phyloP scores from a whole-genome alignment of 2,113 vertebrate species.

The Scophthalmus maximus region DNA sequence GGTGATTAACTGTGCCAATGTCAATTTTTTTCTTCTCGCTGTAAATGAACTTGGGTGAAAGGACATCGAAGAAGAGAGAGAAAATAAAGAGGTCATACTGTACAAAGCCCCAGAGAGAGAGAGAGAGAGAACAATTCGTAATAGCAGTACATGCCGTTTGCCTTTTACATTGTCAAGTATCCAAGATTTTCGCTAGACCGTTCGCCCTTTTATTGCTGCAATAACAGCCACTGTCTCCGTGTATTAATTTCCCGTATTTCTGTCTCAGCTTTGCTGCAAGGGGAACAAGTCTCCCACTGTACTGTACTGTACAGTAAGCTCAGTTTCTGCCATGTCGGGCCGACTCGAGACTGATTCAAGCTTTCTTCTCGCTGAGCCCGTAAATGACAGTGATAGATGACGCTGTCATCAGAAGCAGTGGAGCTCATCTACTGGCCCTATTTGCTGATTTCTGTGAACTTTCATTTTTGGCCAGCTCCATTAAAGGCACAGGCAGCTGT shows the following conservation, averaged over 20 bases:
- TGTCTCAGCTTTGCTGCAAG: conserved; percentile 16
- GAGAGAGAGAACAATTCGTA: background rate
- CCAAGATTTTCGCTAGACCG: background rate
- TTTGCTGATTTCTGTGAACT: conserved; percentile 52
- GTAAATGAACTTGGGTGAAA: background rate
- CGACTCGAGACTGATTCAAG: conserved; percentile 33
- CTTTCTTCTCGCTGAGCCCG: conserved; percentile 45
- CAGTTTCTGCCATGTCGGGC: conserved; percentile 34
- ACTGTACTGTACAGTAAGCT: conserved; percentile 17
- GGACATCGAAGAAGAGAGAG: background rate
- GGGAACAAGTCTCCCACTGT: conserved; percentile 38
- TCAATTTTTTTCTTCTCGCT: conserved; percentile 5
- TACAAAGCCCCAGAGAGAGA: background rate
- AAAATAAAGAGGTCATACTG: background rate
- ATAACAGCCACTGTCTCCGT: background rate
- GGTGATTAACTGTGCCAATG: conserved; percentile 21
- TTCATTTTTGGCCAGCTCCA: conserved; percentile 24
- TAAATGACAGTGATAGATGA: conserved; percentile 68
- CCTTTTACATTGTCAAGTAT: background rate
- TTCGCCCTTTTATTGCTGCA: conserved; percentile 11
- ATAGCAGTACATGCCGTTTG: background rate
- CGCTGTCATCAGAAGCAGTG: conserved; percentile 62
- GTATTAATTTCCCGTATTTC: conserved; percentile 34
- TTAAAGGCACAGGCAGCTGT: conserved; percentile 24
- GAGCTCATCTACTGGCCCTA: conserved; percentile 60